Base-by-base conservation (phyloP, 1,140 invertebrate species). In the Sinella curviseta region DNA sequence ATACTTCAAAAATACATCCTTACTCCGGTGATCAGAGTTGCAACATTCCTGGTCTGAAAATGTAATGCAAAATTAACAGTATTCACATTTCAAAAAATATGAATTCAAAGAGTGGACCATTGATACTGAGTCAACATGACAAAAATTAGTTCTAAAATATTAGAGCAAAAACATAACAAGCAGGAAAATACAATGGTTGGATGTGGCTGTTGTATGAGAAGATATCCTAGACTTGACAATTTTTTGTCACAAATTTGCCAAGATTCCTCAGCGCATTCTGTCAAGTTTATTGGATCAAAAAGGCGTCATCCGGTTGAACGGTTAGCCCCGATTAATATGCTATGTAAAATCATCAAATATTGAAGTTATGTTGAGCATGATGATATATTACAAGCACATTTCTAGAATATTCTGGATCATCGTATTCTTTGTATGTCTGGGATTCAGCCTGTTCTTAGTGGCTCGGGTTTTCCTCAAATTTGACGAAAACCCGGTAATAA, bases 401-500 rank as follows among this genome's bases (percentile, higher is more conserved):
- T 79, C 28, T 76, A 89, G 89, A 39, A 78, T 90, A 20, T 90
- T 87, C 80, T 91, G 90, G 90, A 36, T 88, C 0, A 74, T 86
- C 0, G 85, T 88, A 8, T 88, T 91, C 35, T 67, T 87, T 1
- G 80, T 88, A 1, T 88, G 88, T n/a, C 85, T 90, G 8, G 87
- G 85, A 39, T 84, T 87, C 3, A 90, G 88, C 81, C 83, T 86
- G 0, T 85, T 83, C 34, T 82, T 90, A 4, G 90, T 91, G 16
- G 83, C 84, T 20, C 87, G 87, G 77, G 88, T 89, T 1, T 90
- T 88, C 88, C n/a, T n/a, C n/a, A n/a, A n/a, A n/a, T n/a, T n/a
- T n/a, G n/a, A n/a, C n/a, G n/a, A n/a, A n/a, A n/a, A 88, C 8
- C 90, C 90, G 1, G 89, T 91, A 0, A 89, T 90, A 24, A 89